A percentile compares a stretch with the other conserved stretches of the same genome.
Evolutionary conservation across 2,888 invertebrate species (phyloP).

Genomic region (Dioctria linearis): DNA sequence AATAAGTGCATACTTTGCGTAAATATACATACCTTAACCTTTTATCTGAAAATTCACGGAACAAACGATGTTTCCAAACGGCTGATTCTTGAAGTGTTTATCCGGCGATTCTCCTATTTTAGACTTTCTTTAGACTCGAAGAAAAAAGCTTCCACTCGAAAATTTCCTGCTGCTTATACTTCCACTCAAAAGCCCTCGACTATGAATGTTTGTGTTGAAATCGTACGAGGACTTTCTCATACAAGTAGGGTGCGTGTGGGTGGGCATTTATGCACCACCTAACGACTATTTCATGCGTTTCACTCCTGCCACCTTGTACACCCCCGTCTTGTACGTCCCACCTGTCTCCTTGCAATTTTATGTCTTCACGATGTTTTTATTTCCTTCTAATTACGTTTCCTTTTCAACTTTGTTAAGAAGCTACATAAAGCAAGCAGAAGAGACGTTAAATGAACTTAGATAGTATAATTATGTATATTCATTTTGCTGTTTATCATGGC

Average conservation of each 20-base stretch:
- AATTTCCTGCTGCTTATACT: constrained; percentile 7
- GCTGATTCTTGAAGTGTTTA: constrained; percentile 6
- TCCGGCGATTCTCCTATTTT: constrained; percentile 13
- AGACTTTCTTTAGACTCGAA: constrained; percentile 16
- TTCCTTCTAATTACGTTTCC: constrained; percentile 10
- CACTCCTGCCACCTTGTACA: neutral
- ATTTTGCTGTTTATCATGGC: too few species aligned
- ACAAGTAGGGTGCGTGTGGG: neutral
- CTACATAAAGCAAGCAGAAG: neutral
- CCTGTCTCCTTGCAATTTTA: neutral
- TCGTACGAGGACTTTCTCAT: neutral
- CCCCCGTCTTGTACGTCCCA: neutral
- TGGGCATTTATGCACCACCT: neutral
- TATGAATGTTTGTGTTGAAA: constrained; percentile 2
- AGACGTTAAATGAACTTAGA: too few species aligned
- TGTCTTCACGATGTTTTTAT: neutral
- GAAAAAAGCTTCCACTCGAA: constrained; percentile 12
- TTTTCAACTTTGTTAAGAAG: neutral
- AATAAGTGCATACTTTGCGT: constrained; percentile 10
- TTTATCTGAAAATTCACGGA: neutral
- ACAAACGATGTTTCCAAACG: constrained; percentile 8
- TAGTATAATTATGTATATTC: too few species aligned
- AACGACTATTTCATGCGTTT: constrained; percentile 5
- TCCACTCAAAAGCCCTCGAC: constrained; percentile 1
- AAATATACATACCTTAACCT: neutral